phyloP scores from a whole-genome alignment of 2,888 invertebrate genomes.

The Biston stratarius region DNA sequence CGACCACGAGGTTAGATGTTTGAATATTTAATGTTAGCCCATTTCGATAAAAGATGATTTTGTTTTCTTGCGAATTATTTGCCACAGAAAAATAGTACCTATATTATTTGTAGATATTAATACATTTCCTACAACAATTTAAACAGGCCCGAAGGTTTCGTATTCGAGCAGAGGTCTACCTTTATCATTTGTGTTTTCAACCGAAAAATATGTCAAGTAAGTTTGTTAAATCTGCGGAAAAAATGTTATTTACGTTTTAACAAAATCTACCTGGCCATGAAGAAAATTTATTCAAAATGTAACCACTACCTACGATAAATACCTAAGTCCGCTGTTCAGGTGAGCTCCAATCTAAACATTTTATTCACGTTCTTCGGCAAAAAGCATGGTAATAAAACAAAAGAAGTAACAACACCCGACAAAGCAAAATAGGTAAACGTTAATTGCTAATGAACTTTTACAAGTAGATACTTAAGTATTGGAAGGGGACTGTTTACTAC shows the following conservation, averaged over 20 bases:
- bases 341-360: conserved; percentile 24
- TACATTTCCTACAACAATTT: conserved; percentile 9
- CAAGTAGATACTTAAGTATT: conserved; percentile 74
- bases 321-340: conserved; percentile 13
- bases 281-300: conserved; percentile 37
- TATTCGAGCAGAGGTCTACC: conserved; percentile 8
- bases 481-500: conserved; percentile 79
- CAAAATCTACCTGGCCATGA: conserved; percentile 27
- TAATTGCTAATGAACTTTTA: conserved; percentile 82
- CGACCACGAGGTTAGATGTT: conserved; percentile 5
- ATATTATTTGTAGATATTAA: not conserved
- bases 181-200: conserved; percentile 23
- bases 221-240: conserved; percentile 30
- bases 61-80: too few relatives aligned
- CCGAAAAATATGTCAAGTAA: conserved; percentile 22
- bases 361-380: conserved; percentile 25
- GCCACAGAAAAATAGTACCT: not conserved
- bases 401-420: conserved; percentile 51
- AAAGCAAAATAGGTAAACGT: conserved; percentile 60
- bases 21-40: conserved; percentile 29
- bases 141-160: conserved; percentile 7
- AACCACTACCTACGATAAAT: conserved; percentile 25
- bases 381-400: conserved; percentile 41
- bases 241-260: conserved; percentile 26
- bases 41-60: conserved; percentile 3